A percentile compares a stretch with the other conserved stretches of the same genome.
These are phyloP conservation scores for Mormoops blainvillei DNA, from an alignment of 2,113 vertebrate species.

Conservation along the genomic window DNA sequence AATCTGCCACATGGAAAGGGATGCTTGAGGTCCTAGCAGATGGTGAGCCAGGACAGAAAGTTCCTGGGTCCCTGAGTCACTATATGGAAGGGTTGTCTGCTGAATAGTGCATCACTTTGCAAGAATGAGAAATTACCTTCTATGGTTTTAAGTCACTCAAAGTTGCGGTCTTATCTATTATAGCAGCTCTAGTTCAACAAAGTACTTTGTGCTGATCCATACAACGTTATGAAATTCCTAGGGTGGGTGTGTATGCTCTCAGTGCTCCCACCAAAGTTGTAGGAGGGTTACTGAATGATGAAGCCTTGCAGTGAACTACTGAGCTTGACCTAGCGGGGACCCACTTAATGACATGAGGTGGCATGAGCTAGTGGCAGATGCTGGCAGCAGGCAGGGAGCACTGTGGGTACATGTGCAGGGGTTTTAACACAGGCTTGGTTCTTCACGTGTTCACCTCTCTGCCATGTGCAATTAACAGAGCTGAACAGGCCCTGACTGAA, in stretches of 20 bases:
- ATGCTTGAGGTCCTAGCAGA: not conserved
- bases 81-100: not conserved
- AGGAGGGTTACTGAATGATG: not conserved
- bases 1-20: not conserved
- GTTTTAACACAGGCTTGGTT: not conserved
- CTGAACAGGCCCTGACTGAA: not conserved
- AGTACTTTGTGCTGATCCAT: not conserved
- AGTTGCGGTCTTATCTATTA: not conserved
- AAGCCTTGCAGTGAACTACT: not conserved
- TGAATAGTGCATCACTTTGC: not conserved
- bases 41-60: not conserved
- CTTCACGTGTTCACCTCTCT: not conserved
- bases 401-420: not conserved
- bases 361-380: not conserved
- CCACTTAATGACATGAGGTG: not conserved
- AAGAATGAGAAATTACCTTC: not conserved
- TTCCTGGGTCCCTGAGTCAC: not conserved
- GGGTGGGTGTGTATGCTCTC: not conserved
- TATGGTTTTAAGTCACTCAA: not conserved
- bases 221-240: not conserved
- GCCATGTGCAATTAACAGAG: not conserved
- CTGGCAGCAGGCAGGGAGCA: not conserved
- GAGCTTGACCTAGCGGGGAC: not conserved
- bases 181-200: not conserved
- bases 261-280: not conserved